These are phyloP conservation scores for Stramonita haemastoma DNA, from an alignment of 2,888 invertebrate species.

Conservation along the genomic window DNA sequence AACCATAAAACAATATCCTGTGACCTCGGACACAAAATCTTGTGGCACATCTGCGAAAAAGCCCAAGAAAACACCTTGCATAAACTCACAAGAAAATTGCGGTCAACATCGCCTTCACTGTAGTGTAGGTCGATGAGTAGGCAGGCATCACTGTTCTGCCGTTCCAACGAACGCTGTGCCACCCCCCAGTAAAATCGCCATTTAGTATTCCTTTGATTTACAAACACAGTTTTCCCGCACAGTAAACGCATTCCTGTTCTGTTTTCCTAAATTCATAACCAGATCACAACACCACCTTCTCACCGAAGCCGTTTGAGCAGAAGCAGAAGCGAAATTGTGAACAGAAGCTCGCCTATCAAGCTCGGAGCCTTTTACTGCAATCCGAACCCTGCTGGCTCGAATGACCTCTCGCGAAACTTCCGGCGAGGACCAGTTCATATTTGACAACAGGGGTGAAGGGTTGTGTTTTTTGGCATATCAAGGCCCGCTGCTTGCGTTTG, in stretches of 20 bases:
- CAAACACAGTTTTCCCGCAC: background rate
- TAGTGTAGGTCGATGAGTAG: slow-evolving; percentile 34
- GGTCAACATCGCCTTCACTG: slow-evolving; percentile 30
- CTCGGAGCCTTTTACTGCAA: slow-evolving; percentile 42
- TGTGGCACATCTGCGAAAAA: background rate
- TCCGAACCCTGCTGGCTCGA: slow-evolving; percentile 45
- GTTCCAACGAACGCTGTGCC: slow-evolving; percentile 27
- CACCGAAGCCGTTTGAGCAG: background rate
- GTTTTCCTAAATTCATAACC: slow-evolving; percentile 21
- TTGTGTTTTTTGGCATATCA: background rate
- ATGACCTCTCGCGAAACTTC: slow-evolving; percentile 52
- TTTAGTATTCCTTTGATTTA: background rate
- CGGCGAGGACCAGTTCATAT: slow-evolving; percentile 46
- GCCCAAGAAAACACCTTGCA: slow-evolving; percentile 12
- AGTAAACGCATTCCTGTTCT: background rate
- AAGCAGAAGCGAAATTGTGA: slow-evolving; percentile 38
- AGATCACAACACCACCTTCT: background rate
- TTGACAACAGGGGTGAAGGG: slow-evolving; percentile 26
- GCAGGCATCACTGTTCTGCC: slow-evolving; percentile 30
- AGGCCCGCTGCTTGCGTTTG: background rate
- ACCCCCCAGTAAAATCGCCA: slow-evolving; percentile 8
- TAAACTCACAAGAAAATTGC: slow-evolving; percentile 19
- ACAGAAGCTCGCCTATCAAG: slow-evolving; percentile 37
- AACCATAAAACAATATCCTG: slow-evolving; percentile 6
- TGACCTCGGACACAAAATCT: background rate